phyloP scores from a whole-genome alignment of 2,797 vertebrate species.

The Danio jaintianensis region DNA sequence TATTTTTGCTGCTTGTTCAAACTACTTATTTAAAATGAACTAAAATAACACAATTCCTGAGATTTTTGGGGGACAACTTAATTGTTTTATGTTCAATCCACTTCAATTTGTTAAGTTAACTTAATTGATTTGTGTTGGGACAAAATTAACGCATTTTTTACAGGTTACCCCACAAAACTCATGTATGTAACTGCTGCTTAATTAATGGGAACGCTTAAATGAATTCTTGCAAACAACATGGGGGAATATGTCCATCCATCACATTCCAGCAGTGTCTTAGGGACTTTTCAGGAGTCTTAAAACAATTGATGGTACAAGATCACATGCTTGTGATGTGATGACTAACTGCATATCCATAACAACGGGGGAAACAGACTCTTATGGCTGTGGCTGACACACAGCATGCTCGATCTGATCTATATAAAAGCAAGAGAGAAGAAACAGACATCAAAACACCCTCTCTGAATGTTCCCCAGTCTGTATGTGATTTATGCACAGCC shows the following conservation, averaged over 20 bases:
- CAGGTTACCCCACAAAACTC: not conserved
- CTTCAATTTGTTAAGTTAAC: no score
- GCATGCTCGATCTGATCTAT: not conserved
- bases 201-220: not conserved
- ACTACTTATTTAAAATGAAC: no score
- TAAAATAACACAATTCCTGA: no score
- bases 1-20: no score
- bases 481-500: not conserved
- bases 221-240: not conserved
- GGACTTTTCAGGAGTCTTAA: slow-evolving; percentile 9
- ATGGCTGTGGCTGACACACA: slow-evolving; percentile 12
- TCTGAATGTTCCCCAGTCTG: not conserved
- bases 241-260: not conserved
- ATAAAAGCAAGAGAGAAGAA: slow-evolving; percentile 6
- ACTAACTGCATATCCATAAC: slow-evolving; percentile 20
- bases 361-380: slow-evolving; percentile 5
- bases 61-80: no score
- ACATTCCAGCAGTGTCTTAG: slow-evolving; percentile 4
- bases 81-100: no score
- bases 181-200: not conserved
- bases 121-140: no score
- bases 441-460: not conserved
- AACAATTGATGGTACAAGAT: slow-evolving; percentile 22
- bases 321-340: slow-evolving; percentile 34
- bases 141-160: no score